phyloP scores from a whole-genome alignment of 2,888 invertebrate species.

The Parnassius mnemosyne region DNA sequence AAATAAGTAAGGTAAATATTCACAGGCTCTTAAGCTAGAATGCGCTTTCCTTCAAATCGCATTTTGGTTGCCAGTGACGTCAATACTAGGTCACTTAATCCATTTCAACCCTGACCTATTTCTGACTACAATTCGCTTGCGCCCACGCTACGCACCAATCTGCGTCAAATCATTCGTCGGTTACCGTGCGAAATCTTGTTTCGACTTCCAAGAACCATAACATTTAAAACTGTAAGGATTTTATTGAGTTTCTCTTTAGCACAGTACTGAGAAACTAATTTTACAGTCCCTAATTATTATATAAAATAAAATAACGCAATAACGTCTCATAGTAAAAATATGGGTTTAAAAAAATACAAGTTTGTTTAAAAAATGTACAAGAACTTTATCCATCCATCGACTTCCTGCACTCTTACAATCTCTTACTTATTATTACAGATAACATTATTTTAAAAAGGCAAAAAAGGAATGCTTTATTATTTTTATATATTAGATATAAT shows the following conservation, averaged over 20 bases:
- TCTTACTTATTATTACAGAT: too few species aligned
- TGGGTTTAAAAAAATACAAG: too few species aligned
- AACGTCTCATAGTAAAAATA: too few species aligned
- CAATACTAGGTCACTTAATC: slow-evolving; percentile 42
- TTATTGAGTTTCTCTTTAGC: not conserved
- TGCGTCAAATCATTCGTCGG: slow-evolving; percentile 9
- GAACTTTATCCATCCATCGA: too few species aligned
- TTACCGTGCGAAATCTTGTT: not conserved
- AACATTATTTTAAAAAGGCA: too few species aligned
- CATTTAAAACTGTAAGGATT: not conserved
- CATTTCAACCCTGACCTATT: slow-evolving; percentile 24
- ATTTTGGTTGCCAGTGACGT: slow-evolving; percentile 19
- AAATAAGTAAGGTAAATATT: too few species aligned
- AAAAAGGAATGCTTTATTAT: too few species aligned
- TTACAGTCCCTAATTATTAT: not conserved
- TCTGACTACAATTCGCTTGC: slow-evolving; percentile 6
- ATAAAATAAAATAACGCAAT: too few species aligned
- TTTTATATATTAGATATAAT: too few species aligned
- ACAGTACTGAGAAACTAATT: not conserved
- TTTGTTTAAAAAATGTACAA: too few species aligned
- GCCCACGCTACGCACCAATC: slow-evolving; percentile 9
- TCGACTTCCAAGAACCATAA: not conserved
- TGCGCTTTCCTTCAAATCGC: not conserved
- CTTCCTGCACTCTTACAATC: too few species aligned
- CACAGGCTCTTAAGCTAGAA: too few species aligned